A percentile compares a stretch with the other conserved stretches of the same genome.
These are phyloP conservation scores for Patella depressa DNA, from an alignment of 2,888 invertebrate genomes.

Conservation along the genomic window DNA sequence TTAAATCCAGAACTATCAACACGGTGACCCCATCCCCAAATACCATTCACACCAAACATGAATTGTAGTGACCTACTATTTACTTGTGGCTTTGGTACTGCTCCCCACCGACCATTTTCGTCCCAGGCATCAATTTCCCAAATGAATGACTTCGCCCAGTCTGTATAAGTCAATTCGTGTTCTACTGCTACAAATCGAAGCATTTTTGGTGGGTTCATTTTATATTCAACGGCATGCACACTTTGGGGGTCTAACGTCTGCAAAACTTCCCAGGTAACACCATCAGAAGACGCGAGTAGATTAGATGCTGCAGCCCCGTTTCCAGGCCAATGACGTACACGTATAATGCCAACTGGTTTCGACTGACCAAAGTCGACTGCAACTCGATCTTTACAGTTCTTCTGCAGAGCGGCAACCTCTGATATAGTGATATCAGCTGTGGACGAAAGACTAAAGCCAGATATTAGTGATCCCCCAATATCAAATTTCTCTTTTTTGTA, in stretches of 20 bases:
- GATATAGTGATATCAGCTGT: slow-evolving; percentile 38
- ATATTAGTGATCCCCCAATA: slow-evolving; percentile 22
- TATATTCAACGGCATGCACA: slow-evolving; percentile 39
- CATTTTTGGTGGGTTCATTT: slow-evolving; percentile 21
- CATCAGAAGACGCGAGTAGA: slow-evolving; percentile 40
- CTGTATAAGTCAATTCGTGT: slow-evolving; percentile 30
- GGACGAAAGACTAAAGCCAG: slow-evolving; percentile 29
- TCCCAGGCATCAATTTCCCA: slow-evolving; percentile 53
- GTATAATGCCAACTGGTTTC: slow-evolving; percentile 35
- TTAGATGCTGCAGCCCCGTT: slow-evolving; percentile 27
- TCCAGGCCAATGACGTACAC: slow-evolving; percentile 48
- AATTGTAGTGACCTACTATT: slow-evolving; percentile 39
- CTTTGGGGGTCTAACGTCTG: slow-evolving; percentile 39
- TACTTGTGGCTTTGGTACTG: slow-evolving; percentile 28
- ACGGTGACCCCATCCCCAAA: slow-evolving; percentile 56
- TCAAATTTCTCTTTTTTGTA: slow-evolving; percentile 38
- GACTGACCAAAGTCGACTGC: slow-evolving; percentile 39
- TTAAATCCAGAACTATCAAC: slow-evolving; percentile 37
- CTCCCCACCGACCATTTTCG: slow-evolving; percentile 41
- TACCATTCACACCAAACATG: slow-evolving; percentile 54
- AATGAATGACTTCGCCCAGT: slow-evolving; percentile 45
- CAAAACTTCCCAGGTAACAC: slow-evolving; percentile 32
- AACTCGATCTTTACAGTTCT: slow-evolving; percentile 39
- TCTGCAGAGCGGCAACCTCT: slow-evolving; percentile 37
- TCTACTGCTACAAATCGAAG: slow-evolving; percentile 38